Base-by-base conservation (phyloP, 2,888 invertebrate genomes). In the Epinotia bilunana region DNA sequence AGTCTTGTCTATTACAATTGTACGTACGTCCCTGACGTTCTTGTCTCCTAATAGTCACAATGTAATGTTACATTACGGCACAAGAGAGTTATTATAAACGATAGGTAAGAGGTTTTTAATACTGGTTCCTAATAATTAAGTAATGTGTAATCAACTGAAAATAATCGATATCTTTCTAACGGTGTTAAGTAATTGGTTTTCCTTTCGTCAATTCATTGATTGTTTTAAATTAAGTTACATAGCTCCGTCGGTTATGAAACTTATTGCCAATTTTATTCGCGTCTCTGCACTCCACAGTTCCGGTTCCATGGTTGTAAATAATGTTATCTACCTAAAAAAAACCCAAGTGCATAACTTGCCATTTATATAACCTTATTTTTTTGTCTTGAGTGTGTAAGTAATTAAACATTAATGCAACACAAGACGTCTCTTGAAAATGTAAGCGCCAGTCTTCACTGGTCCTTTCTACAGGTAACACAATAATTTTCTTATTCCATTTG, bases 231-330 rank as follows among this genome's bases (percentile, higher is more conserved):
- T n/a, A 49, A 61, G 67, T 88, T 88, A 86, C 90, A 87, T 87
- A 88, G 87, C 79, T 84, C 81, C 76, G 80, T 83, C 83, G 79
- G 80, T 88, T 88, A 86, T 83, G 83, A 85, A 86, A 88, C 86
- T 87, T 83, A 84, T 86, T 80, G 49, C 5, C 49, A 49, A 90
- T 87, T 89, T 84, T 79, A 81, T 87, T 87, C 86, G 87, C 84
- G 88, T 83, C 78, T 78, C 78, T 78, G 16, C 13, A 16, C 49
- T 49, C 49, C 16, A 79, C 76, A 80, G 82, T 89, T 90, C 89
- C 90, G 90, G 87, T 82, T 83, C 81, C 77, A 78, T 80, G 85
- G 84, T 84, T 86, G 39, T 83, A 77, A 83, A 84, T 49, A 49
- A 49, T 13, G 1, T 46, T 46, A 46, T 46, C 4, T 18, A 57